Base-by-base conservation (phyloP, 2,113 vertebrate species). In the Nothocercus julius region DNA sequence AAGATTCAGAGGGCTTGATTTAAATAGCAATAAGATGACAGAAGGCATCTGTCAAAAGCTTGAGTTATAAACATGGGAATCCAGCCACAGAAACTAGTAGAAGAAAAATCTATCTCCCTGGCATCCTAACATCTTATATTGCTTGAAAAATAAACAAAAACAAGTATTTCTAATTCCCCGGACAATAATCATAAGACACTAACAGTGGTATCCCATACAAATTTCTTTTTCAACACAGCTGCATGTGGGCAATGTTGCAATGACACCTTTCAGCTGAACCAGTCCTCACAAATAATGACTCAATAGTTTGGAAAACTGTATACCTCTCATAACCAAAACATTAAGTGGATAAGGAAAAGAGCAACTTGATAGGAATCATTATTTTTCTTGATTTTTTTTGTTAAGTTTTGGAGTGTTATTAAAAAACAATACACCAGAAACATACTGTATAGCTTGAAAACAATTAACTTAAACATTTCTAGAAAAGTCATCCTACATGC, bases 401-500 rank as follows among this genome's bases (percentile, higher is more conserved):
- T 53, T 8, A 30, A 56, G 69, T 61, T 89, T 67, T 80, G 38
- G n/a, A 58, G 34, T 25, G 20, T 56, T 38, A 24, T 61, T 86
- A 20, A 69, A 85, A 92, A 85, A 78, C 13, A 77, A 62, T n/a
- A 72, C 32, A 69, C 28, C 17, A 69, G 90, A 87, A 92, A 38
- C 32, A 28, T 49, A 72, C 25, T 44, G 28, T 47, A 13, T 78
- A 42, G 49, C 73, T 91, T 73, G 58, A 85, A 92, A 95, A 88
- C 63, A 92, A 90, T 81, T 13, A 47, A 85, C 30, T 84, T 87
- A 93, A 90, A 92, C 69, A 87, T 72, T 91, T 74, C 86, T 70
- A 89, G 86, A 85, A 93, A 94, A 94, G 82, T 87, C 42, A 61
- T 58, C 62, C 83, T n/a, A 58, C 27, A 59, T 64, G 58, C 67